Base-by-base conservation (phyloP, 2,113 vertebrate species). In the Seriola quinqueradiata region DNA sequence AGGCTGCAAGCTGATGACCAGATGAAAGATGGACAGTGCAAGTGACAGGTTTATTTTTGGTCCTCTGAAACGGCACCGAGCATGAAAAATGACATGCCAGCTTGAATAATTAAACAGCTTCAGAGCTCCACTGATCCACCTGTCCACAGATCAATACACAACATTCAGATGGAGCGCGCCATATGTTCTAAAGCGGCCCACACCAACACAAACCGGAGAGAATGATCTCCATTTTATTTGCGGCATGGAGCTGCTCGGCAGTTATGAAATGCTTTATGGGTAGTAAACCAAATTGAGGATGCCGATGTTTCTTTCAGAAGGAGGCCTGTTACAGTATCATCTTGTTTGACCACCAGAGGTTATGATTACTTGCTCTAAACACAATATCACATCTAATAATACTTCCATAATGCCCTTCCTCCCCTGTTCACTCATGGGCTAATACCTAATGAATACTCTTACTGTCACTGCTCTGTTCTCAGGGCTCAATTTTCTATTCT, bases 21-120 rank as follows among this genome's bases (percentile, higher is more conserved):
- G 67, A 86, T 91, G 87, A 87, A 82, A 78, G 89, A 90, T 87
- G 84, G 82, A 84, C 84, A 83, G 66, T 59, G 16, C 54, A 78
- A 80, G 38, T 82, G 91, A 90, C 87, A 60, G 88, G 87, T 91
- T 90, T 90, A 88, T 93, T 92, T 90, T 90, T 84, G 70, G 81
- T 71, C 66, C 65, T 70, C 32, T 81, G 80, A 77, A 87, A 85
- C 64, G 17, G 75, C 81, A 77, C 55, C 59, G n/a, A 55, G 74
- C 59, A 71, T 90, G 88, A 89, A 92, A 91, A 93, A 94, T 83
- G 82, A 93, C 63, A 4, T 87, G 85, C 86, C 87, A 79, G 44
- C 57, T 63, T 93, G 84, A 94, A 94, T 95, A 94, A 94, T 95
- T 92, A 90, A 94, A 85, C 66, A 23, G 80, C 81, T 59, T 85